phyloP scores from a whole-genome alignment of 2,888 invertebrate species.

The Falcaria lacertinaria region DNA sequence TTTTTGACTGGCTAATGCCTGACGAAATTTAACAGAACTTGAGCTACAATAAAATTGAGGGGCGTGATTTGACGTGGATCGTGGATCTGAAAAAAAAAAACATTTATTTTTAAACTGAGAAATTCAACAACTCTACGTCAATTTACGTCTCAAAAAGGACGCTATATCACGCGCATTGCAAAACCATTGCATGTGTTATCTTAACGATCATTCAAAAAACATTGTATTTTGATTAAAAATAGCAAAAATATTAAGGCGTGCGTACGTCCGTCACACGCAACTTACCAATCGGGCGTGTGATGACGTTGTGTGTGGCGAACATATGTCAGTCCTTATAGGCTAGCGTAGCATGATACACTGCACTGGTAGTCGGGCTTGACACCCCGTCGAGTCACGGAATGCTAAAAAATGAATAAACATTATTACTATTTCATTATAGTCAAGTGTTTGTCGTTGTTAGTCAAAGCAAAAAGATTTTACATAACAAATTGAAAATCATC shows the following conservation, averaged over 20 bases:
- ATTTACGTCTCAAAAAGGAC: neutral
- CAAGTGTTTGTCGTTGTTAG: too few species aligned
- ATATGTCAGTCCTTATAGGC: slow-evolving; percentile 10
- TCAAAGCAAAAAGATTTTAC: too few species aligned
- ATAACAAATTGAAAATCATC: too few species aligned
- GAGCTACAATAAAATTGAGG: too few species aligned
- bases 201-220: slow-evolving; percentile 7
- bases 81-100: too few species aligned
- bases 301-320: too few species aligned
- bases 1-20: neutral
- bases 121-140: too few species aligned
- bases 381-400: slow-evolving; percentile 41
- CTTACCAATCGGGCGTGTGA: too few species aligned
- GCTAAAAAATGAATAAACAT: slow-evolving; percentile 30
- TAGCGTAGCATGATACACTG: slow-evolving; percentile 40
- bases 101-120: too few species aligned
- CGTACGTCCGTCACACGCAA: slow-evolving; percentile 2
- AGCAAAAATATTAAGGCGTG: slow-evolving; percentile 3
- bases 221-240: slow-evolving; percentile 16
- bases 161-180: slow-evolving; percentile 1
- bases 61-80: neutral
- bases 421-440: too few species aligned
- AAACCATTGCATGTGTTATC: slow-evolving; percentile 8
- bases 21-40: too few species aligned
- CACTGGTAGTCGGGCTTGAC: slow-evolving; percentile 39